phyloP scores from a whole-genome alignment of 35 echinoderm and acorn worm genomes.

The Anneissia japonica region DNA sequence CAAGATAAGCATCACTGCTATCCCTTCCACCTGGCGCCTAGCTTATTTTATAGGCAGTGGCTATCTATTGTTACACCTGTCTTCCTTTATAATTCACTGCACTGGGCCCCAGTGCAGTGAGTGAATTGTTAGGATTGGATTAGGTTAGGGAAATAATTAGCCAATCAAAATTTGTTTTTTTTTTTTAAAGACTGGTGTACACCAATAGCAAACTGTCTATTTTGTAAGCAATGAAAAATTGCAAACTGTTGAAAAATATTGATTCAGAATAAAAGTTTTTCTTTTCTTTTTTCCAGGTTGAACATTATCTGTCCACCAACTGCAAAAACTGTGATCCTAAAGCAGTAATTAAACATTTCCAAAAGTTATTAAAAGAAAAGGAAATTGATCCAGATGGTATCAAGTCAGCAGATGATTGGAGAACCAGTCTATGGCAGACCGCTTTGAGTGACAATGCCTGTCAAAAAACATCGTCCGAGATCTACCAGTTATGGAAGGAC shows the following conservation, averaged over 20 bases:
- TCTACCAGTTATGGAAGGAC: conserved; percentile 74
- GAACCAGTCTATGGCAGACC: conserved; percentile 70
- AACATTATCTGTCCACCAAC: not conserved
- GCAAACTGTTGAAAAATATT: not conserved
- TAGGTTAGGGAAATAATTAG: no score
- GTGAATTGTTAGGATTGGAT: no score
- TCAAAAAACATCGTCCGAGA: conserved; percentile 20
- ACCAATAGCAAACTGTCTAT: not conserved
- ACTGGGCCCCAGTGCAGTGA: no score
- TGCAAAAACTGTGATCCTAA: not conserved
- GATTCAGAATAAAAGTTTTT: not conserved
- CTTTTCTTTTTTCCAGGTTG: not conserved
- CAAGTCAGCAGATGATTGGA: conserved; percentile 77
- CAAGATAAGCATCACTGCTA: no score
- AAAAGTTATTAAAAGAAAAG: not conserved
- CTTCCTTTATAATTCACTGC: no score
- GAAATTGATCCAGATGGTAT: conserved; percentile 59
- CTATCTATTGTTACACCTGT: no score
- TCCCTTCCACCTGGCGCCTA: no score
- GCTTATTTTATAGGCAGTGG: no score
- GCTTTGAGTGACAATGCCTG: conserved; percentile 42
- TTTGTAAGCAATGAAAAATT: not conserved
- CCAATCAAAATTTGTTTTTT: no score
- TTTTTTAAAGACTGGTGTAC: no score
- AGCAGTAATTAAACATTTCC: not conserved